Evolutionary conservation across 1,140 invertebrate species (phyloP), one percentile per base, ranked within the genome.

Genomic region (Drosophila pseudoobscura): DNA sequence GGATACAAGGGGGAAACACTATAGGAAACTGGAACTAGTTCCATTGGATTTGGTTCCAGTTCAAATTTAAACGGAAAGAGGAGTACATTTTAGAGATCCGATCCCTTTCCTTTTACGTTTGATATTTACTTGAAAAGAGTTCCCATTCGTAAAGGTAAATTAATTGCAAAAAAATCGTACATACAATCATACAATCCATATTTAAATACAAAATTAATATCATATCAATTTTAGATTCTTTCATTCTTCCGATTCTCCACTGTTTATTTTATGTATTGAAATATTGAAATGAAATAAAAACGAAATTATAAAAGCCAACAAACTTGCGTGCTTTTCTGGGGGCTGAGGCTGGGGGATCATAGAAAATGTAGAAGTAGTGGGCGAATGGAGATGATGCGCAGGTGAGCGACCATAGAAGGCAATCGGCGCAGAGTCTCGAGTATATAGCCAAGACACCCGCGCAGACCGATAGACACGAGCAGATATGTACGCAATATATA

Each of bases 371-470:
- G 35, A 13, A 39, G 35, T 24, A 39, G 82, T 87, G 69, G 78
- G 82, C 64, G 78, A 29, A 31, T 51, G 46, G 51, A 64, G 71
- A 74, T 75, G 80, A 85, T 85, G 80, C 80, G 82, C 80, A 85
- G 80, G 80, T 85, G 80, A 85, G 82, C 62, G 61, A 69, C 80
- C 82, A 85, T 75, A 85, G 82, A 87, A 87, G 80, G 80, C 58
- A 75, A 83, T 75, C 70, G 43, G 56, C 68, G 35, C 35, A 39
- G 35, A 39, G 35, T 39, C 35, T 39, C 35, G 35, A 39, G 35
- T 79, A 78, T 84, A 74, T 79, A 75, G 79, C 80, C 75, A 83
- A 78, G 56, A 87, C 82, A 87, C 83, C 82, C 82, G 65, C 83
- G 83, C 80, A 82, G 74, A 68, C 43, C 20, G 46, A 78, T 59